Evolutionary conservation across 1,140 invertebrate genomes (phyloP).

Genomic region (Zaprionus africanus): DNA sequence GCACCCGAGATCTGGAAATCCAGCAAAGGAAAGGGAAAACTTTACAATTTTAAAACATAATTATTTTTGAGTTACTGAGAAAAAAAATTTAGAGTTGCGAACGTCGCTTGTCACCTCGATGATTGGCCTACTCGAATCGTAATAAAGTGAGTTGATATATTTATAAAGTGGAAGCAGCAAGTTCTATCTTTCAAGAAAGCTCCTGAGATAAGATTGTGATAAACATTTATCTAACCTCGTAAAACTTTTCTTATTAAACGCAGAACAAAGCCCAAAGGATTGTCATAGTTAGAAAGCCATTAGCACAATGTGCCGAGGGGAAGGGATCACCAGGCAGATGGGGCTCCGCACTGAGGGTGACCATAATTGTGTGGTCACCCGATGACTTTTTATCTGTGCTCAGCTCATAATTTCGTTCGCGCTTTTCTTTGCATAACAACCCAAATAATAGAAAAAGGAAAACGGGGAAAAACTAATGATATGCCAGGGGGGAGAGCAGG

Average conservation of each 20-base stretch:
- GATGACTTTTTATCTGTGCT: slow-evolving; percentile 64
- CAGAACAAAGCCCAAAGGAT: slow-evolving; percentile 43
- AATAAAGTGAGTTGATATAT: not conserved
- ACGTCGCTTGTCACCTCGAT: not conserved
- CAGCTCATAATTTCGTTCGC: slow-evolving; percentile 36
- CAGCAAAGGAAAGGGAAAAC: not conserved
- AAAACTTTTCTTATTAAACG: not conserved
- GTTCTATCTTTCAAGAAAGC: too few species aligned
- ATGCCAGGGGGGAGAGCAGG: slow-evolving; percentile 10
- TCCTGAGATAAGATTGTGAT: too few species aligned
- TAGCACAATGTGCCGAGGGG: slow-evolving; percentile 40
- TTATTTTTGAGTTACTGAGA: not conserved
- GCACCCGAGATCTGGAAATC: slow-evolving; percentile 30
- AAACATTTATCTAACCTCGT: too few species aligned
- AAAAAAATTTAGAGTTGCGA: not conserved
- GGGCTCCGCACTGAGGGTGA: slow-evolving; percentile 30
- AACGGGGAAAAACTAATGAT: slow-evolving; percentile 31
- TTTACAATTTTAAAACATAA: slow-evolving; percentile 18
- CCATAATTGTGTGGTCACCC: slow-evolving; percentile 75
- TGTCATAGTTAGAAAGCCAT: slow-evolving; percentile 68
- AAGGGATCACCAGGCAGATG: slow-evolving; percentile 35
- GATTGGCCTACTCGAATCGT: not conserved
- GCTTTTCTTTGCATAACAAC: slow-evolving; percentile 30
- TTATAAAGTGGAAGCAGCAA: not conserved
- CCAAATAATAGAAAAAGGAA: slow-evolving; percentile 1